phyloP scores from a whole-genome alignment of 2,113 vertebrate species.

The Oncorhynchus tshawytscha region DNA sequence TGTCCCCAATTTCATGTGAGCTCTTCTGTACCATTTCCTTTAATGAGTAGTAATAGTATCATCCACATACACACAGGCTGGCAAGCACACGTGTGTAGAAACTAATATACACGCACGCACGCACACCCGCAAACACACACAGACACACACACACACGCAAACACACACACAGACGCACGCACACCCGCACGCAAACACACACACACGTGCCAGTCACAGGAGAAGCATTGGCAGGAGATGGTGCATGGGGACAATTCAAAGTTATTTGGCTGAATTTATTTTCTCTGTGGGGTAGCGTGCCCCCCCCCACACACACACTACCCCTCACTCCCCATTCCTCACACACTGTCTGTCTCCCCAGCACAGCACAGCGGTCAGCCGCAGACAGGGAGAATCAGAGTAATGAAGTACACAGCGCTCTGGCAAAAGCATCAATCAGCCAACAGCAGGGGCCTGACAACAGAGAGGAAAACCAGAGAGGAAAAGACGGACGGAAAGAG shows the following conservation, averaged over 20 bases:
- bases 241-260: constrained; percentile 61
- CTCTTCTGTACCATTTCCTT: background rate
- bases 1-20: constrained; percentile 1
- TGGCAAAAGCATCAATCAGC: constrained; percentile 70
- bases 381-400: constrained; percentile 73
- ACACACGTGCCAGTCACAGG: constrained; percentile 11
- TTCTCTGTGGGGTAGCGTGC: constrained; percentile 70
- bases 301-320: constrained; percentile 34
- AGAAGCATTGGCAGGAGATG: constrained; percentile 28
- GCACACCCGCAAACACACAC: too few species aligned
- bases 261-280: constrained; percentile 75
- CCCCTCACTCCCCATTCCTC: constrained; percentile 64
- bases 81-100: too few species aligned
- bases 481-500: constrained; percentile 3
- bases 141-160: too few species aligned
- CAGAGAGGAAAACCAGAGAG: constrained; percentile 20
- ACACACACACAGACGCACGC: too few species aligned
- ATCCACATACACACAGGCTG: background rate
- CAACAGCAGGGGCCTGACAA: constrained; percentile 48
- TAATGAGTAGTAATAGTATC: too few species aligned
- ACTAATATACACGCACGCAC: too few species aligned
- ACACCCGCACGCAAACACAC: too few species aligned
- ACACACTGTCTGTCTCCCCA: constrained; percentile 60
- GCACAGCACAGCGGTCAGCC: constrained; percentile 57
- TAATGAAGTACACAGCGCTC: constrained; percentile 73